Evolutionary conservation across 2,797 vertebrate genomes (phyloP).

Genomic region (Danio albolineatus): DNA sequence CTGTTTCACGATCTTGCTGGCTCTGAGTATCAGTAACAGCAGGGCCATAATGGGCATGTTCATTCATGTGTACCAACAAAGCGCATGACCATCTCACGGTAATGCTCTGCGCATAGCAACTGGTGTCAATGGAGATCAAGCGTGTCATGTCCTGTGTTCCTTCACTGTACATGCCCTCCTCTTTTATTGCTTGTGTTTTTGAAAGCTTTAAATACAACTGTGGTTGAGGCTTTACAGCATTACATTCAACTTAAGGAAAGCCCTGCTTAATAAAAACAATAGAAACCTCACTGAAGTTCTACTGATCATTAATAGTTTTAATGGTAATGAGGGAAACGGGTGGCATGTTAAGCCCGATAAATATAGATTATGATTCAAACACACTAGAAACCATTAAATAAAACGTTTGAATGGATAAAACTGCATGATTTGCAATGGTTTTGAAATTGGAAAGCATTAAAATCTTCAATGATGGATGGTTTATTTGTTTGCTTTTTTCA

Average conservation of each 20-base stretch:
- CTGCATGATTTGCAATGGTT: too few relatives aligned
- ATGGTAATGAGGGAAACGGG: too few relatives aligned
- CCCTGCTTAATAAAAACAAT: too few relatives aligned
- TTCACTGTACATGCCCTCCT: background rate
- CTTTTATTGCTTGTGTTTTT: background rate
- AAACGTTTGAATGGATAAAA: too few relatives aligned
- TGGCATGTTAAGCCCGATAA: too few relatives aligned
- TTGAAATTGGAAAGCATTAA: too few relatives aligned
- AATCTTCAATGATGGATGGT: too few relatives aligned
- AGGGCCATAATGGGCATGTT: conserved; percentile 41
- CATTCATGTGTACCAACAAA: conserved; percentile 33
- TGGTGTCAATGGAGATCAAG: conserved; percentile 26
- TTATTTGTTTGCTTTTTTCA: too few relatives aligned
- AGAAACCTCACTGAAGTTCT: too few relatives aligned
- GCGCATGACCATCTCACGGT: conserved; percentile 19
- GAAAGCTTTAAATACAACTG: background rate
- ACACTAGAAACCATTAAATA: too few relatives aligned
- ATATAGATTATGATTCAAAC: too few relatives aligned
- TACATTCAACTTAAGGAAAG: background rate
- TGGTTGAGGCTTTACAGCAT: background rate
- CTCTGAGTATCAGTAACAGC: conserved; percentile 26
- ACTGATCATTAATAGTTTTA: too few relatives aligned
- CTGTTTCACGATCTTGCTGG: conserved; percentile 11
- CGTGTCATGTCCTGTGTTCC: background rate
- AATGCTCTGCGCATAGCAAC: conserved; percentile 35